A percentile compares a stretch with the other conserved stretches of the same genome.
Conservation (phyloP, 2,797 vertebrate genomes). For the Aselliscus stoliczkanus region DNA sequence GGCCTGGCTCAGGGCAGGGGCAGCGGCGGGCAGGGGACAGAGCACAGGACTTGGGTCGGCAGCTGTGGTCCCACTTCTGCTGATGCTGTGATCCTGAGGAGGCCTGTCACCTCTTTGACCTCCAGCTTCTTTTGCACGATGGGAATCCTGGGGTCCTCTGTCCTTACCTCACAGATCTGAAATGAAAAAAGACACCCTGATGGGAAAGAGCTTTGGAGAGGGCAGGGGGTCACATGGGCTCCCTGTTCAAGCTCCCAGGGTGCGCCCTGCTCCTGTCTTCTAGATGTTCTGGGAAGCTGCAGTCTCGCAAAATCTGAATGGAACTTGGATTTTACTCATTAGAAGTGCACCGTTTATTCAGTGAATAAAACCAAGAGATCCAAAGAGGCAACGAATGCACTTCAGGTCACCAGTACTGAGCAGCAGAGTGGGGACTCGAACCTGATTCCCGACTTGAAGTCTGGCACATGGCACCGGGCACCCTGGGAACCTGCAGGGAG, state of each 20-base stretch:
- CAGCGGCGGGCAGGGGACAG: neutral
- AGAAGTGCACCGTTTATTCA: neutral
- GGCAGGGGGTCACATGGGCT: neutral
- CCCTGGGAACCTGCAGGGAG: neutral
- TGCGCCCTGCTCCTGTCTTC: neutral
- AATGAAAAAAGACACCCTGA: neutral
- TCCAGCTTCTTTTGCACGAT: neutral
- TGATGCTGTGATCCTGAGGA: neutral
- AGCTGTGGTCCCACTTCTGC: neutral
- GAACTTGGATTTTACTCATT: neutral
- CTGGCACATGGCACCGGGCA: neutral
- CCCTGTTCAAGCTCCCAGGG: fast-evolving
- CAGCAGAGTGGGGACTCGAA: neutral
- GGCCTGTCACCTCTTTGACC: neutral
- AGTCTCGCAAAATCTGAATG: neutral
- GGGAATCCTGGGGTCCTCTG: neutral
- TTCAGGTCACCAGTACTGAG: neutral
- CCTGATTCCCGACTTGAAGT: neutral
- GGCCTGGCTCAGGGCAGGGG: neutral
- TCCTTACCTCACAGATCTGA: neutral
- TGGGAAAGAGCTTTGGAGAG: neutral
- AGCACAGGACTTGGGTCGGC: neutral
- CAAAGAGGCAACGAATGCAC: neutral
- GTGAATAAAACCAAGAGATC: neutral
- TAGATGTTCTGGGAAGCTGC: neutral